Percentiles rank a stretch among this genome's conserved stretches.
Evolutionary conservation across 2,113 vertebrate species (phyloP).

Genomic region (Anthoscopus minutus): DNA sequence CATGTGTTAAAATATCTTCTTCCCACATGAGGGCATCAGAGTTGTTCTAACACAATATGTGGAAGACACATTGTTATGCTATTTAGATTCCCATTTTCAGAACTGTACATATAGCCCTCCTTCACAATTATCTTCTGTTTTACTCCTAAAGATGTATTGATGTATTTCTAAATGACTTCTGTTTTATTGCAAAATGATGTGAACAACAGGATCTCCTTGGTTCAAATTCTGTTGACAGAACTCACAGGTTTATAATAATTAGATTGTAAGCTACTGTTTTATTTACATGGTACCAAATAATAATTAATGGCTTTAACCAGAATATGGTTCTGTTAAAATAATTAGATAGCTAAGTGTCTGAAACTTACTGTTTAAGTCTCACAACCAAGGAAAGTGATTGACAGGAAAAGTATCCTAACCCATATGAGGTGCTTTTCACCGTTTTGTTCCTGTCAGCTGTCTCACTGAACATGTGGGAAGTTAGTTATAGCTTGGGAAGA

Average conservation of each 20-base stretch:
- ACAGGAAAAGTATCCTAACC: not conserved
- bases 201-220: not conserved
- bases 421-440: not conserved
- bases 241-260: not conserved
- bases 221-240: not conserved
- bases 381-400: not conserved
- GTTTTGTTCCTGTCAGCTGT: not conserved
- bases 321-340: not conserved
- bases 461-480: not conserved
- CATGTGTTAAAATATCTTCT: conserved; percentile 38
- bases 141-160: not conserved
- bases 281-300: not conserved
- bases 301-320: not conserved
- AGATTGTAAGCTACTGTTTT: not conserved
- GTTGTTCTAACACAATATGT: conserved; percentile 24
- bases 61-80: not conserved
- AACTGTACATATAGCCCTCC: not conserved
- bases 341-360: not conserved
- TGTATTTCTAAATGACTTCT: not conserved
- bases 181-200: not conserved
- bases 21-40: conserved; percentile 75
- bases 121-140: not conserved
- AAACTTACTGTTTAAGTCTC: not conserved
- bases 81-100: not conserved
- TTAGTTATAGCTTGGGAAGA: not conserved